Conservation (phyloP, 2,113 vertebrate genomes). For the Catagonus wagneri region DNA sequence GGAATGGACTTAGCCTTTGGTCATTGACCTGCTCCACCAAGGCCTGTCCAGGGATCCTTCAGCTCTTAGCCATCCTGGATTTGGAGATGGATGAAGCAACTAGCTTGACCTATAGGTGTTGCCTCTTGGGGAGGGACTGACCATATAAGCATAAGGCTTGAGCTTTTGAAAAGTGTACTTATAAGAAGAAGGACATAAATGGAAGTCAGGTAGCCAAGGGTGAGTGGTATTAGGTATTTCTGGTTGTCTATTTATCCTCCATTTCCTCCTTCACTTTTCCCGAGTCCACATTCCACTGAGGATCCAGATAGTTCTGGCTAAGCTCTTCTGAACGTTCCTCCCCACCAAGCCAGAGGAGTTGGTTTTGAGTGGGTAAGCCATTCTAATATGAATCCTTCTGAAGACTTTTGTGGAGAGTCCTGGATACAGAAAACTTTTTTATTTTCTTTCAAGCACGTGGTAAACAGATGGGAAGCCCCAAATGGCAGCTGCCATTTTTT, state of each 20-base stretch:
- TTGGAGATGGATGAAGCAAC: neutral
- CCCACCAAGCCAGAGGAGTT: neutral
- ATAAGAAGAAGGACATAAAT: neutral
- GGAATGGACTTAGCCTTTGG: neutral
- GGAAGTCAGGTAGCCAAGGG: neutral
- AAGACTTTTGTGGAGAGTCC: neutral
- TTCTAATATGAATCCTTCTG: neutral
- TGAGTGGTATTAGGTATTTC: neutral
- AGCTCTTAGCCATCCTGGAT: neutral
- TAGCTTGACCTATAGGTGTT: neutral
- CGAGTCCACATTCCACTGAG: neutral
- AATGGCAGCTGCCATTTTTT: neutral
- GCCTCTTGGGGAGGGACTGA: neutral
- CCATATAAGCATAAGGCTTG: neutral
- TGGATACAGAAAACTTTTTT: neutral
- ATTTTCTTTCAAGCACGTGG: neutral
- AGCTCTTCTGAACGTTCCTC: neutral
- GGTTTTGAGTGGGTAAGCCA: neutral
- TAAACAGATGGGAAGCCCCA: neutral
- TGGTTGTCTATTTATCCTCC: neutral
- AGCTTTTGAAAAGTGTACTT: neutral
- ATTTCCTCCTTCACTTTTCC: neutral
- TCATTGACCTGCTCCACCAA: neutral
- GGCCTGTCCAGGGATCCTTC: neutral
- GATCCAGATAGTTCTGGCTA: neutral